These are phyloP conservation scores for Paraescarpia echinospica DNA, from an alignment of 1,140 invertebrate species.

Conservation along the genomic window DNA sequence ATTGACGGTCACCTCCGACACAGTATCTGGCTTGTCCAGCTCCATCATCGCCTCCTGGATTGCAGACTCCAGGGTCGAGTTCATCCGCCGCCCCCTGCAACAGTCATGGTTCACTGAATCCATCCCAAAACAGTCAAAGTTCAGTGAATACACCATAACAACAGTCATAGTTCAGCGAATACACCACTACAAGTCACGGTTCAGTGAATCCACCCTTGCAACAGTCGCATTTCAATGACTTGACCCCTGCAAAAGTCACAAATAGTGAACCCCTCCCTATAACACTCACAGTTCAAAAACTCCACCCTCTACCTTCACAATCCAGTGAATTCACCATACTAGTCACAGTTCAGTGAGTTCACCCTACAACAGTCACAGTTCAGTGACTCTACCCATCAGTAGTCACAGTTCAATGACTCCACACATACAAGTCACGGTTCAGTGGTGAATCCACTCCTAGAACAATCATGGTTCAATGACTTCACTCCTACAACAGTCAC, in stretches of 20 bases:
- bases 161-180: too few species aligned
- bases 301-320: neutral
- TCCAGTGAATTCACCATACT: neutral
- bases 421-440: neutral
- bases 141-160: too few species aligned
- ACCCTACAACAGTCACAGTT: neutral
- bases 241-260: too few species aligned
- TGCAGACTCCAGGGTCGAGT: conserved; percentile 80
- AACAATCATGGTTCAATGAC: neutral
- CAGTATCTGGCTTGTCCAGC: conserved; percentile 60
- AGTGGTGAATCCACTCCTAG: neutral
- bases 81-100: conserved; percentile 83
- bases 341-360: neutral
- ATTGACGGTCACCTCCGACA: conserved; percentile 41
- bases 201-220: too few species aligned
- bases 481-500: neutral
- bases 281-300: neutral
- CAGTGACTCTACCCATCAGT: neutral
- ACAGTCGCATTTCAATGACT: too few species aligned
- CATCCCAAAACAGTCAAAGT: too few species aligned
- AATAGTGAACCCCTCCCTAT: neutral
- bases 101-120: too few species aligned
- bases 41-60: conserved; percentile 89
- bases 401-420: neutral
- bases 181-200: too few species aligned